Evolutionary conservation across 2,888 invertebrate species (phyloP).

Genomic region (Coelinius sp.): DNA sequence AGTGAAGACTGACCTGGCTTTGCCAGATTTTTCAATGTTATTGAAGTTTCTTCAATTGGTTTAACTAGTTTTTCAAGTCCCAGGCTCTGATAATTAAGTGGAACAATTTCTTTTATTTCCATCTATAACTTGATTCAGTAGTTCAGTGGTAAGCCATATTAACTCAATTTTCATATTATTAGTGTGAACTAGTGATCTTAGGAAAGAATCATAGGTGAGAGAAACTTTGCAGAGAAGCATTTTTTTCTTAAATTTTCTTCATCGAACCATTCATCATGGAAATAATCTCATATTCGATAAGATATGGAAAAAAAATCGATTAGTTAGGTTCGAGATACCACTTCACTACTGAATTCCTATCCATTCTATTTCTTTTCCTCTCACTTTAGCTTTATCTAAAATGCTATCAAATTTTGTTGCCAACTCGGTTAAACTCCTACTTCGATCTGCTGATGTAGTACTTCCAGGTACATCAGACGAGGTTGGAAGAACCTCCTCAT

Average conservation of each 20-base stretch:
- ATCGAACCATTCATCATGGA: too few species aligned
- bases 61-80: constrained; percentile 43
- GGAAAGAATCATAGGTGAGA: too few species aligned
- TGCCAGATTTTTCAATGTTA: constrained; percentile 1
- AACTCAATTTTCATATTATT: too few species aligned
- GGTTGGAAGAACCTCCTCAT: constrained; percentile 1
- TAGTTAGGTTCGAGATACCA: too few species aligned
- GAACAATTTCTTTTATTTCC: too few species aligned
- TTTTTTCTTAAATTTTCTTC: too few species aligned
- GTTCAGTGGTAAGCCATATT: neutral
- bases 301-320: too few species aligned
- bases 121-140: too few species aligned
- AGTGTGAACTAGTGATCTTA: too few species aligned
- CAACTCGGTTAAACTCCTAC: constrained; percentile 32
- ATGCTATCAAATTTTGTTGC: constrained; percentile 43
- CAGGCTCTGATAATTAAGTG: constrained; percentile 39
- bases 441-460: neutral
- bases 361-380: neutral
- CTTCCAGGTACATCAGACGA: neutral
- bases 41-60: constrained; percentile 43
- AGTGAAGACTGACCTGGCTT: neutral
- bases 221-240: too few species aligned
- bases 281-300: too few species aligned
- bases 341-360: neutral
- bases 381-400: constrained; percentile 45